A percentile compares a stretch with the other conserved stretches of the same genome.
Evolutionary conservation across 2,888 invertebrate genomes (phyloP).

Genomic region (Tipula unca): DNA sequence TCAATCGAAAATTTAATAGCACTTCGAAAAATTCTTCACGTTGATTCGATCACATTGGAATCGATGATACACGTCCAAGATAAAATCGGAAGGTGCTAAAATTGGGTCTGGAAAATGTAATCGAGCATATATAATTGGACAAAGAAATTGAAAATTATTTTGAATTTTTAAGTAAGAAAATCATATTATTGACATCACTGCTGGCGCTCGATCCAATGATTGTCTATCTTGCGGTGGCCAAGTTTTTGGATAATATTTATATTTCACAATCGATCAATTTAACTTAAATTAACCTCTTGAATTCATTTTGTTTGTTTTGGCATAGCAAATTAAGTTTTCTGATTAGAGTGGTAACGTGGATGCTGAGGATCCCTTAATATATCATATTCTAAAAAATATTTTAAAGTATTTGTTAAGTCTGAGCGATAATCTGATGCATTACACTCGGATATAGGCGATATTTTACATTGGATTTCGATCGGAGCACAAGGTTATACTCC

Average conservation of each 20-base stretch:
- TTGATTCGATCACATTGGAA: neutral
- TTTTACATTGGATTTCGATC: conserved; percentile 35
- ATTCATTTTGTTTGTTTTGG: conserved; percentile 34
- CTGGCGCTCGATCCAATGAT: conserved; percentile 32
- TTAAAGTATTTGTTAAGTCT: conserved; percentile 21
- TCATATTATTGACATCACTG: conserved; percentile 25
- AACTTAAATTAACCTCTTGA: conserved; percentile 33
- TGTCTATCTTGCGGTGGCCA: conserved; percentile 32
- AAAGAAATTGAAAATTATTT: neutral
- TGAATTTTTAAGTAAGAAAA: conserved; percentile 28
- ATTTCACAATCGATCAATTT: conserved; percentile 32
- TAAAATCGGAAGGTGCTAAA: neutral
- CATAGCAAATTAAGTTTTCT: conserved; percentile 33
- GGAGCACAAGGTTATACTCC: conserved; percentile 32
- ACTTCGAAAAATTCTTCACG: neutral
- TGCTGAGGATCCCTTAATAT: neutral
- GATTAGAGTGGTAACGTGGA: conserved; percentile 24
- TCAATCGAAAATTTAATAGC: neutral
- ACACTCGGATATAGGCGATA: conserved; percentile 33
- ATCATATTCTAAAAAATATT: neutral
- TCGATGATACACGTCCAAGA: neutral
- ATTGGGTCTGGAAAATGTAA: neutral
- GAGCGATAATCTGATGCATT: conserved; percentile 27
- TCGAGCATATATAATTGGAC: neutral
- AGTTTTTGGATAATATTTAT: conserved; percentile 33